phyloP scores from a whole-genome alignment of 2,113 vertebrate genomes.

The Serilophus lunatus region DNA sequence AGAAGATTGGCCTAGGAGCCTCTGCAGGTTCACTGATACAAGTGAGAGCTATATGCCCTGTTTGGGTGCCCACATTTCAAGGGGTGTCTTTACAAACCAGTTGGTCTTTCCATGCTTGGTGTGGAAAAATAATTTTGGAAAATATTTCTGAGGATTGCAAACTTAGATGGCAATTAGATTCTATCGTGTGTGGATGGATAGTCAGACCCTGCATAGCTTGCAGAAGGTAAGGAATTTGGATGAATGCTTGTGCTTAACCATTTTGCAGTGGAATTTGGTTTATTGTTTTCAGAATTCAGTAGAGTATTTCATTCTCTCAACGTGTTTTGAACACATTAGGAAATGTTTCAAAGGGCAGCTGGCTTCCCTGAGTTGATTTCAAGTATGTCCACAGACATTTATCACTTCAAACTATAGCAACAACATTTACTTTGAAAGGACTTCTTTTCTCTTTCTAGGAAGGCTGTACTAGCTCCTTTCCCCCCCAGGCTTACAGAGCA shows the following conservation, averaged over 20 bases:
- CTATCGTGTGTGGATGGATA: background rate
- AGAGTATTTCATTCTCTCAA: background rate
- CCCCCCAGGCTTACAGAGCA: background rate
- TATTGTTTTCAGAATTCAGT: constrained; percentile 9
- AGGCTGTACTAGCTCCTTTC: background rate
- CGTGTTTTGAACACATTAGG: background rate
- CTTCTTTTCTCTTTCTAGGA: background rate
- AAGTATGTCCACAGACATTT: background rate
- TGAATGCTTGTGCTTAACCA: background rate
- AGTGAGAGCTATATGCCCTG: fast-evolving
- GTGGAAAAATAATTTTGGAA: background rate
- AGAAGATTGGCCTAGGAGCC: background rate
- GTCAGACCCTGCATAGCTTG: background rate
- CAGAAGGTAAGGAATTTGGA: background rate
- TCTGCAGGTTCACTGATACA: background rate
- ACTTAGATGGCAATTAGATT: background rate
- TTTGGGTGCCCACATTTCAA: background rate
- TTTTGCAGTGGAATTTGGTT: constrained; percentile 22
- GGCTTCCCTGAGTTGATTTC: background rate
- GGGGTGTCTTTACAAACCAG: background rate
- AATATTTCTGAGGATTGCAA: background rate
- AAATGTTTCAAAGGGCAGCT: background rate
- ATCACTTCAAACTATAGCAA: background rate
- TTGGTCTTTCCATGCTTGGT: background rate
- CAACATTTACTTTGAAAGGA: background rate